Evolutionary conservation across 2,113 vertebrate genomes (phyloP).

Genomic region (Columba livia): DNA sequence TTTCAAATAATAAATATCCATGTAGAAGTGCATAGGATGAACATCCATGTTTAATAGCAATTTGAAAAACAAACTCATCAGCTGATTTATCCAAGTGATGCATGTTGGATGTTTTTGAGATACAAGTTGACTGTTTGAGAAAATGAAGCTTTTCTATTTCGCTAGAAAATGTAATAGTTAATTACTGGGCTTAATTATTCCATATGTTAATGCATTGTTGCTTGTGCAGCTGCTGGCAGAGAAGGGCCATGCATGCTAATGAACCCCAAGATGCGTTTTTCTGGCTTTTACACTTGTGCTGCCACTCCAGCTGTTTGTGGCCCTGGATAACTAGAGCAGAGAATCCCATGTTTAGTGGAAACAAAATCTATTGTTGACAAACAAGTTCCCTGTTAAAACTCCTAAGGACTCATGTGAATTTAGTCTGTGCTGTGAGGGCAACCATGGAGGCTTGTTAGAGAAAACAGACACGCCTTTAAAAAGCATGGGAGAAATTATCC

Average conservation of each 20-base stretch:
- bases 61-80: background rate
- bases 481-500: slow-evolving; percentile 63
- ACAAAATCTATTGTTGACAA: slow-evolving; percentile 53
- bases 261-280: background rate
- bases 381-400: slow-evolving; percentile 37
- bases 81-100: background rate
- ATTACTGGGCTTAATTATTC: slow-evolving; percentile 14
- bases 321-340: slow-evolving; percentile 28
- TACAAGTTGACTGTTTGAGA: background rate
- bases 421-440: background rate
- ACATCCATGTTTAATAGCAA: background rate
- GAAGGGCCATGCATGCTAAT: slow-evolving; percentile 21
- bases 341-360: slow-evolving; percentile 21
- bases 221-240: slow-evolving; percentile 39
- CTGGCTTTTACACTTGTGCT: background rate
- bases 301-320: slow-evolving; percentile 25
- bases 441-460: background rate
- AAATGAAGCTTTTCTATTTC: background rate
- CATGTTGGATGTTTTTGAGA: slow-evolving; percentile 10
- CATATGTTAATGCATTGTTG: background rate
- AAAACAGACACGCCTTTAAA: slow-evolving; percentile 62
- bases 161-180: background rate
- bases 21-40: background rate
- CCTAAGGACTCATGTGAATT: slow-evolving; percentile 18
- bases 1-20: background rate